Evolutionary conservation across 2,888 invertebrate species (phyloP).

Genomic region (Drosophila formosana): DNA sequence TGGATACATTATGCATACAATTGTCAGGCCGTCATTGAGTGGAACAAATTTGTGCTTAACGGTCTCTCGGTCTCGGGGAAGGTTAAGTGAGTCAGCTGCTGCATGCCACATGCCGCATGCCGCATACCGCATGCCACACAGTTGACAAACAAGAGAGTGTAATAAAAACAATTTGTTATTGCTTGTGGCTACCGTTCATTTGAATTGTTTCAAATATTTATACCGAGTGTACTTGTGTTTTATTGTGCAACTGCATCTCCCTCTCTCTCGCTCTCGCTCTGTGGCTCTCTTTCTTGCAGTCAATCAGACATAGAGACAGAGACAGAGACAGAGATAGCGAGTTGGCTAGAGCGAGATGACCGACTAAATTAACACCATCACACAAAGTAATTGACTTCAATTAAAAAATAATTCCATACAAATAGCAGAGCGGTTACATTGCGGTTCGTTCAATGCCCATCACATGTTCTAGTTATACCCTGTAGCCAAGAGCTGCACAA

Average conservation of each 20-base stretch:
- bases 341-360: conserved; percentile 4
- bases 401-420: conserved; percentile 75
- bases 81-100: conserved; percentile 56
- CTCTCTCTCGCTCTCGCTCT: not conserved
- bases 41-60: conserved; percentile 47
- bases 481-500: not conserved
- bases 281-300: not conserved
- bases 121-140: conserved; percentile 8
- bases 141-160: conserved; percentile 48
- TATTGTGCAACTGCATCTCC: conserved; percentile 42
- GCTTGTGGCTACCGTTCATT: conserved; percentile 46
- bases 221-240: conserved; percentile 10
- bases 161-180: conserved; percentile 73
- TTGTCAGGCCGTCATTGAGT: conserved; percentile 34
- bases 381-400: conserved; percentile 83
- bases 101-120: conserved; percentile 25
- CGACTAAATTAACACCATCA: conserved; percentile 79
- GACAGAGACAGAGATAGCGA: not conserved
- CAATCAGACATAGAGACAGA: not conserved
- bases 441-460: conserved; percentile 35
- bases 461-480: conserved; percentile 30
- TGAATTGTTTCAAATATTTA: conserved; percentile 56
- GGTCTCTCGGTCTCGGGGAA: conserved; percentile 29
- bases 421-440: conserved; percentile 38
- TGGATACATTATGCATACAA: conserved; percentile 20